Evolutionary conservation across 2,797 vertebrate species (phyloP), one percentile per base, ranked within the genome.

Genomic region (Poecilia picta): DNA sequence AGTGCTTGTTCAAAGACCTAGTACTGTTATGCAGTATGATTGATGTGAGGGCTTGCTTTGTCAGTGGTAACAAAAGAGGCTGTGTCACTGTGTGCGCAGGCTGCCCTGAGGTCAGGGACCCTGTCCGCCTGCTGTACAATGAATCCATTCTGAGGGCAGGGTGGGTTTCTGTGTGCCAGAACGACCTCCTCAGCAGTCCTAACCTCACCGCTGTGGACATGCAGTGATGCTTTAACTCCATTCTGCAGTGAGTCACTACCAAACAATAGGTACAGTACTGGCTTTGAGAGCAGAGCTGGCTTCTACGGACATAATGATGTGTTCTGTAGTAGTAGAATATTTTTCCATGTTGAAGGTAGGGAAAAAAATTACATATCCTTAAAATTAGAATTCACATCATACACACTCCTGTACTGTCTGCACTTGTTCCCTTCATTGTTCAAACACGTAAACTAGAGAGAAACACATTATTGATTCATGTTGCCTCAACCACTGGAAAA

Each of bases 1-100:
- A 55, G 8, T 79, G 80, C 81, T 33, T 74, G 73, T 66, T 81
- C 68, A 66, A 36, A 62, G 78, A 75, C 72, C 85, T 16, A 4
- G 74, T 73, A 46, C 72, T 70, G 49, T 81, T 70, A 4, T 2
- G 39, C 84, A 66, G 94, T 88, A 77, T 94, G 95, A 57, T 95
- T 93, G 77, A 88, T 85, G 76, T 95, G 93, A 90, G 93, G 73
- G 82, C 91, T 89, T 87, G 95, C 95, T 80, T 81, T 95, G 90
- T 97, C 94, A 4, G 90, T 86, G 46, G 91, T 90, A 89, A 98
- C 97, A 96, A 98, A 51, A 96, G 82, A 94, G 95, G 85, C 95
- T 92, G 96, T 96, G 95, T 98, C 95, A 88, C 95, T 93, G 0
- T 95, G 96, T 0, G 90, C 92, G 95, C 95, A 96, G 90, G 94